Conservation (phyloP, 2,113 vertebrate genomes). For the Romanogobio albipinnatus region DNA sequence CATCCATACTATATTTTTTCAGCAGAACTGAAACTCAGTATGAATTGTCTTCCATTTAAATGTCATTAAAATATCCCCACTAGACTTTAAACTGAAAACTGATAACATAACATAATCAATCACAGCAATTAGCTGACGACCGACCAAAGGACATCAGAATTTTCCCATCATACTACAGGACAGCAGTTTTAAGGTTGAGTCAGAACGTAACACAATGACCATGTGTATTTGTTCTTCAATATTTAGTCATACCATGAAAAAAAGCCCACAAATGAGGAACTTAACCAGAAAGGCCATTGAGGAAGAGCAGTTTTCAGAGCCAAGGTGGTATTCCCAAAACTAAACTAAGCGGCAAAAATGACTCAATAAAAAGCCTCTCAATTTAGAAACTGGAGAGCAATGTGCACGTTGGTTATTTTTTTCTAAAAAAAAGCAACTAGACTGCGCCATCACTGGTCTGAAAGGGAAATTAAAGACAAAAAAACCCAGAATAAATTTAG, state of each 20-base stretch:
- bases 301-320: not conserved
- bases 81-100: not conserved
- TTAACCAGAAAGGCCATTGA: slow-evolving; percentile 13
- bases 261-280: slow-evolving; percentile 32
- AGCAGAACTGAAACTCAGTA: not conserved
- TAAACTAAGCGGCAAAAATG: not conserved
- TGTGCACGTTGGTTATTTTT: not conserved
- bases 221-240: slow-evolving; percentile 5
- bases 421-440: not conserved
- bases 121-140: not conserved
- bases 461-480: slow-evolving; percentile 12
- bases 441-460: not conserved
- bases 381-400: slow-evolving; percentile 7
- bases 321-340: slow-evolving; percentile 38
- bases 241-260: slow-evolving; percentile 26
- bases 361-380: slow-evolving; percentile 21
- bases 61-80: not conserved
- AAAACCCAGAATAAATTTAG: not conserved
- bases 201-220: not conserved
- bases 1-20: not conserved
- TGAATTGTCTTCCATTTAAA: not conserved
- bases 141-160: not conserved
- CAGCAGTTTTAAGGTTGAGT: not conserved
- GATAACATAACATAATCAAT: not conserved
- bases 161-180: slow-evolving; percentile 16